Evolutionary conservation across 2,113 vertebrate genomes (phyloP).

Genomic region (Perca flavescens): DNA sequence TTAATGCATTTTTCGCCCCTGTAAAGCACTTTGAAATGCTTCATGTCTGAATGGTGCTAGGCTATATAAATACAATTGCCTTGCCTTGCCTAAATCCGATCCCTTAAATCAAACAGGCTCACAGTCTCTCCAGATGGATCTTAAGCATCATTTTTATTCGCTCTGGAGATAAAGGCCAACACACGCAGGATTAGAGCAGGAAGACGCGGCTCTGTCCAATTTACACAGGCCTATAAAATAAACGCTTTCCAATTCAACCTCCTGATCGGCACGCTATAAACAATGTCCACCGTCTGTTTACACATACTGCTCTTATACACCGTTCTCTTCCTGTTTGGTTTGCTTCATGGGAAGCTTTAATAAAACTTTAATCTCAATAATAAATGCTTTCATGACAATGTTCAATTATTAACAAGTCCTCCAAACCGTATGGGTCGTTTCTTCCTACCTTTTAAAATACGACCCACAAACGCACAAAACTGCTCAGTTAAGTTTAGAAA

Average conservation of each 20-base stretch:
- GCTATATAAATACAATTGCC: too few relatives aligned
- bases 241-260: constrained; percentile 10
- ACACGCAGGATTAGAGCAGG: constrained; percentile 62
- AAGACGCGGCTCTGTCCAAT: constrained; percentile 41
- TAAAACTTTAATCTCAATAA: not conserved
- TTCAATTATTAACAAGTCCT: not conserved
- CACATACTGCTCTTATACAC: not conserved
- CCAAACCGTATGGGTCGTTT: too few relatives aligned
- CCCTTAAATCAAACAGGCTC: constrained; percentile 73
- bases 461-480: too few relatives aligned
- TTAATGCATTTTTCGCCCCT: too few relatives aligned
- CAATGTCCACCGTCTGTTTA: constrained; percentile 12
- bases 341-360: not conserved
- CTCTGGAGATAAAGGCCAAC: constrained; percentile 52
- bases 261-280: constrained; percentile 52
- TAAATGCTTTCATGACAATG: not conserved
- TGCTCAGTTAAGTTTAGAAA: too few relatives aligned
- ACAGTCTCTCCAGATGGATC: constrained; percentile 39
- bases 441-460: too few relatives aligned
- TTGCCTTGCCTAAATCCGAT: too few relatives aligned
- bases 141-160: constrained; percentile 56
- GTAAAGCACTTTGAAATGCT: too few relatives aligned
- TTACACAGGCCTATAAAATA: constrained; percentile 57
- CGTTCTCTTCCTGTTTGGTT: not conserved
- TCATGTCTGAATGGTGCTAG: too few relatives aligned